These are phyloP conservation scores for Dasypolia templi DNA, from an alignment of 2,888 invertebrate genomes.

Conservation along the genomic window DNA sequence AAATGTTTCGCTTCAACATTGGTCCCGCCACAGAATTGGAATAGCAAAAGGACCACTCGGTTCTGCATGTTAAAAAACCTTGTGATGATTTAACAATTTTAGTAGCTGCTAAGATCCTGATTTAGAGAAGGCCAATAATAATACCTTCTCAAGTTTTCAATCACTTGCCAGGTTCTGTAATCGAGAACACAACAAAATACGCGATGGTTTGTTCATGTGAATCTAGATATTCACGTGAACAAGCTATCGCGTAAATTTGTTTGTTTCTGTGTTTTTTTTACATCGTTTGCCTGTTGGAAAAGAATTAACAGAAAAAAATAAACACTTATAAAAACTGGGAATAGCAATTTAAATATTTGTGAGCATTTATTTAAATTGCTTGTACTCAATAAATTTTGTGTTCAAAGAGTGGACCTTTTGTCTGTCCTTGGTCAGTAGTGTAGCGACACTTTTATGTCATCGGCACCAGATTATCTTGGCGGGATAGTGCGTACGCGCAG, in stretches of 20 bases:
- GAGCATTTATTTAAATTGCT: not conserved
- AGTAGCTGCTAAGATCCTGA: not conserved
- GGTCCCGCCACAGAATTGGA: not conserved
- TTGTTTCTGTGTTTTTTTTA: not conserved
- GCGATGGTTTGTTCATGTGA: not conserved
- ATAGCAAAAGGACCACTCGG: conserved; percentile 22
- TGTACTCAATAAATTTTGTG: not conserved
- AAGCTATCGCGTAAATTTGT: not conserved
- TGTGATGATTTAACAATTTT: not conserved
- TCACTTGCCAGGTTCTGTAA: not conserved
- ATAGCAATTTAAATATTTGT: not conserved
- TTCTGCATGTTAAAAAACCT: not conserved
- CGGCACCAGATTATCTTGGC: conserved; percentile 63
- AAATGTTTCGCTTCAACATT: conserved; percentile 21
- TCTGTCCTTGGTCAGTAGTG: not conserved
- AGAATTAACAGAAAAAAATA: not conserved
- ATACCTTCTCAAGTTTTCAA: not conserved
- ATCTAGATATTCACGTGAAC: not conserved
- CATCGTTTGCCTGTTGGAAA: not conserved
- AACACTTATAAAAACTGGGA: not conserved
- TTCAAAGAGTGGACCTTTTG: conserved; percentile 30
- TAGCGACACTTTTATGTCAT: conserved; percentile 83
- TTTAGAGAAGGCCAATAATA: not conserved
- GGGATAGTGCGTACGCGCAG: conserved; percentile 32
- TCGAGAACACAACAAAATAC: not conserved